Conservation (phyloP, 2,888 invertebrate genomes). For the Drosophila melanosoma region DNA sequence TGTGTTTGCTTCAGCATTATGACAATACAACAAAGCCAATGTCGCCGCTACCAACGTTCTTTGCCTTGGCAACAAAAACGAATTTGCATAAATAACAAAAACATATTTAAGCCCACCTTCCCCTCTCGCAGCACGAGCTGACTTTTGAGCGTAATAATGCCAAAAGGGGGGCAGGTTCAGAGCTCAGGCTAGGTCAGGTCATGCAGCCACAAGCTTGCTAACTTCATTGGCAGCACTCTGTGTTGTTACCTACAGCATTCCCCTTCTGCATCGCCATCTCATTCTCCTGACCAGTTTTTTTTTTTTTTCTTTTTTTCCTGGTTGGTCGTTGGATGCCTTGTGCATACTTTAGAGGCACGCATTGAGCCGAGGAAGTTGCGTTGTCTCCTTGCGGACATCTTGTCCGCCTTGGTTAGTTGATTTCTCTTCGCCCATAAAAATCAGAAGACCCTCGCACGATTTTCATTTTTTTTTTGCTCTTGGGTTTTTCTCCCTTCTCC, state of each 20-base stretch:
- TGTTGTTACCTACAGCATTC: constrained; percentile 49
- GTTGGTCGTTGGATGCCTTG: constrained; percentile 38
- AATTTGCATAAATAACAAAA: constrained; percentile 79
- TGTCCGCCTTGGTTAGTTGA: constrained; percentile 61
- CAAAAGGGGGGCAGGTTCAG: constrained; percentile 62
- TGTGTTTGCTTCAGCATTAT: constrained; percentile 51
- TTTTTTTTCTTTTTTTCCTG: too few species aligned
- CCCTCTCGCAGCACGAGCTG: constrained; percentile 33
- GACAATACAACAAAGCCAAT: constrained; percentile 73
- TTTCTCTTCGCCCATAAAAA: constrained; percentile 57
- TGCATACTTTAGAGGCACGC: constrained; percentile 75
- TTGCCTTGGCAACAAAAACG: constrained; percentile 70
- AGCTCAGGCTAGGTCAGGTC: constrained; percentile 71
- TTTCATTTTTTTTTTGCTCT: constrained; percentile 21
- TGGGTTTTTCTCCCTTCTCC: constrained; percentile 15
- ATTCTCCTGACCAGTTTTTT: background rate
- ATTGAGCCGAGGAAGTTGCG: constrained; percentile 60
- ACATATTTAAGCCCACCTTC: constrained; percentile 70
- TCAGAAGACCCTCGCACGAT: constrained; percentile 52
- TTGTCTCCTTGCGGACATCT: constrained; percentile 59
- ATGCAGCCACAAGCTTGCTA: constrained; percentile 68
- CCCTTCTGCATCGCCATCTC: background rate
- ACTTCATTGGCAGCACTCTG: constrained; percentile 59
- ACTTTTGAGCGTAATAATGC: constrained; percentile 55
- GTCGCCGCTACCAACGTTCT: constrained; percentile 45